Percentiles rank a stretch among this genome's conserved stretches.
phyloP scores from a whole-genome alignment of 2,888 invertebrate species.

The Anorthoa munda region DNA sequence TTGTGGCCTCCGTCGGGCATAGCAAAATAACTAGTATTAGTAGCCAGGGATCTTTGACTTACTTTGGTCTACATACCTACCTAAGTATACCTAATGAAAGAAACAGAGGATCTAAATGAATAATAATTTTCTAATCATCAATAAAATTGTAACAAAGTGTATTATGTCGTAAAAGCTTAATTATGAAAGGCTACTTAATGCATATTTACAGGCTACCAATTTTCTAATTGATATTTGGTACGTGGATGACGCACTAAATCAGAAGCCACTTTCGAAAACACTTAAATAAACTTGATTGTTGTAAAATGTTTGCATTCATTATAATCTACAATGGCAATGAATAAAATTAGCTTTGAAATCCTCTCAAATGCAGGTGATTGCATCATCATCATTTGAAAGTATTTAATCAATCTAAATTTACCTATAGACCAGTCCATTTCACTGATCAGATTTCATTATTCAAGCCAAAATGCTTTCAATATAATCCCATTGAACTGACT shows the following conservation, averaged over 20 bases:
- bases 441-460: neutral
- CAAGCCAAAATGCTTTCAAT: neutral
- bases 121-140: no score
- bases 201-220: slow-evolving; percentile 2
- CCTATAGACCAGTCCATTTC: neutral
- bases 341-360: neutral
- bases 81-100: no score
- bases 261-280: slow-evolving; percentile 43
- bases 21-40: no score
- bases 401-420: slow-evolving; percentile 5
- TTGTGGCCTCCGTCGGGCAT: no score
- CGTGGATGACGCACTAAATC: slow-evolving; percentile 5
- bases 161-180: neutral
- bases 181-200: slow-evolving; percentile 8
- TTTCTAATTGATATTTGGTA: slow-evolving; percentile 15
- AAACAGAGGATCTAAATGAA: no score
- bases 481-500: neutral
- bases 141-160: neutral
- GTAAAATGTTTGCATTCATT: slow-evolving; percentile 25
- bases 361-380: slow-evolving; percentile 7
- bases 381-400: slow-evolving; percentile 3
- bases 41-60: no score
- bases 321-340: slow-evolving; percentile 37
- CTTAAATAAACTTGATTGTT: slow-evolving; percentile 30
- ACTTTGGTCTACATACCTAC: no score